A percentile compares a stretch with the other conserved stretches of the same genome.
Conservation (phyloP, 1,140 invertebrate genomes). For the Aphis craccivora region DNA sequence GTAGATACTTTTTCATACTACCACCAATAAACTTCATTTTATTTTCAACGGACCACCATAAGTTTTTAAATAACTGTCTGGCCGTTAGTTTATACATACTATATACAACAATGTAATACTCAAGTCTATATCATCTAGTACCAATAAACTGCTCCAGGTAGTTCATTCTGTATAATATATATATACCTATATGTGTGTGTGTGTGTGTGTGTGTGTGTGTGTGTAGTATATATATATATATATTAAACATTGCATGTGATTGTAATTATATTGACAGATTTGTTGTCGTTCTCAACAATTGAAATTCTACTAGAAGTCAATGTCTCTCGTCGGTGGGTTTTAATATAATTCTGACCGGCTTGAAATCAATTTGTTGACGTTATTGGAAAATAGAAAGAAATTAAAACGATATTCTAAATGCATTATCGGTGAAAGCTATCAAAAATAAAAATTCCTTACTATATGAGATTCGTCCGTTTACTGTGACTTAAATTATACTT, state of each 20-base stretch:
- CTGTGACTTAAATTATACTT: background rate
- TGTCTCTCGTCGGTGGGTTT: background rate
- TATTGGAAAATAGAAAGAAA: background rate
- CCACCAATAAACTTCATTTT: conserved; percentile 2
- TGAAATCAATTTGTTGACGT: background rate
- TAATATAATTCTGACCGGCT: conserved; percentile 8
- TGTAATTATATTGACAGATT: conserved; percentile 35
- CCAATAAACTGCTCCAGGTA: background rate
- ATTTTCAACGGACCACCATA: background rate
- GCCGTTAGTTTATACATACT: background rate
- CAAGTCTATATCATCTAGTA: background rate
- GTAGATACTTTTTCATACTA: background rate
- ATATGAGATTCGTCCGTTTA: background rate
- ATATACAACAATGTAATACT: background rate
- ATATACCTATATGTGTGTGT: background rate
- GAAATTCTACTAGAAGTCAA: background rate
- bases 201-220: too few species aligned
- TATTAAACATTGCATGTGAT: background rate
- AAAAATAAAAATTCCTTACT: background rate
- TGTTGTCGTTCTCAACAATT: background rate
- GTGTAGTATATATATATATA: background rate
- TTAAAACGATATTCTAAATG: background rate
- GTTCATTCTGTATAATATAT: background rate
- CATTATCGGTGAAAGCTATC: background rate
- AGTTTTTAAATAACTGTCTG: conserved; percentile 43